A percentile compares a stretch with the other conserved stretches of the same genome.
These are phyloP conservation scores for Irena cyanogastra DNA, from an alignment of 2,113 vertebrate genomes.

Conservation along the genomic window DNA sequence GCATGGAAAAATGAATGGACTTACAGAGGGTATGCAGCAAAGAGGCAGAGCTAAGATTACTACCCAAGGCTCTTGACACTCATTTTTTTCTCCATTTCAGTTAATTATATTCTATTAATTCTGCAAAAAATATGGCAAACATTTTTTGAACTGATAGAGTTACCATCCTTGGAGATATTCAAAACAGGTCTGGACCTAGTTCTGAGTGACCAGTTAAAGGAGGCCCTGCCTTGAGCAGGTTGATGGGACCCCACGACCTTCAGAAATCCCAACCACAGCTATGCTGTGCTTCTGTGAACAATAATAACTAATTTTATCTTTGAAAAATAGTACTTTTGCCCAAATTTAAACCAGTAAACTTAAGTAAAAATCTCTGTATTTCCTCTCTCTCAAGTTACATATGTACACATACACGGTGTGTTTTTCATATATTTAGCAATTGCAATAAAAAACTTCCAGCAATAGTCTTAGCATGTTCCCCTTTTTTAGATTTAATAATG, in stretches of 20 bases:
- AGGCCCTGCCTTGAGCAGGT: background rate
- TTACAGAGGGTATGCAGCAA: background rate
- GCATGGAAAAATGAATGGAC: background rate
- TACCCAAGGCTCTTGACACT: background rate
- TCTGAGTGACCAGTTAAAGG: background rate
- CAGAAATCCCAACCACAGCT: background rate
- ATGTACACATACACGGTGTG: background rate
- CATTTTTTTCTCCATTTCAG: background rate
- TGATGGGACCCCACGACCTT: background rate
- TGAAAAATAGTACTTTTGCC: background rate
- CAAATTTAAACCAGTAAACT: background rate
- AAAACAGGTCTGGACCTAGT: background rate
- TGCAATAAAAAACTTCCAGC: background rate
- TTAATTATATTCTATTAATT: background rate
- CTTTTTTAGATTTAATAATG: conserved; percentile 12
- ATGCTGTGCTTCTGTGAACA: background rate
- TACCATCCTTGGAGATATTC: background rate
- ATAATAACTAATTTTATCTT: background rate
- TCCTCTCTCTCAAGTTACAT: background rate
- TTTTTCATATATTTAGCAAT: background rate
- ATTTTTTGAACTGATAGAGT: background rate
- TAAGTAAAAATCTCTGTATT: background rate
- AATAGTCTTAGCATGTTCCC: background rate
- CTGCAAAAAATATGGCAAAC: background rate
- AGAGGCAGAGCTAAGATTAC: background rate